phyloP scores from a whole-genome alignment of 2,113 vertebrate species.

The Probosciger aterrimus region DNA sequence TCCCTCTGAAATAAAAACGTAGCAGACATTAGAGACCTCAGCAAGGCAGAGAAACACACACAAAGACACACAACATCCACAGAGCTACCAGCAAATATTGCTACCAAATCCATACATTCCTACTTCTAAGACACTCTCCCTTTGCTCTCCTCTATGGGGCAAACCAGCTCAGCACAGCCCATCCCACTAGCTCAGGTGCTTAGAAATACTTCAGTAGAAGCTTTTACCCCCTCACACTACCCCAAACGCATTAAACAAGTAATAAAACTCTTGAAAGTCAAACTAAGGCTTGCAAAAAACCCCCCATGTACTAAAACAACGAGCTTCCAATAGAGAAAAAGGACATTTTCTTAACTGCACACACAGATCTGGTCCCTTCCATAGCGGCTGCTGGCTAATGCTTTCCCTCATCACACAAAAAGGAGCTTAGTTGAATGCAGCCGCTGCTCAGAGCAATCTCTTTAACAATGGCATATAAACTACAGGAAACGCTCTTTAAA shows the following conservation, averaged over 20 bases:
- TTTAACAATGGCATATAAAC: not conserved
- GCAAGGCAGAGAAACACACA: no score
- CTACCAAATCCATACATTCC: accelerated
- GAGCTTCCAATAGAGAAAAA: not conserved
- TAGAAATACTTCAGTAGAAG: accelerated
- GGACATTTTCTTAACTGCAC: accelerated
- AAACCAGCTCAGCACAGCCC: not conserved
- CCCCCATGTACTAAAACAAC: not conserved
- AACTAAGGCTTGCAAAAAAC: not conserved
- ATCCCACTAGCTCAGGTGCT: accelerated
- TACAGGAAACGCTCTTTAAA: not conserved
- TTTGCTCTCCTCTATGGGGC: accelerated
- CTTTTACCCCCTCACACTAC: accelerated
- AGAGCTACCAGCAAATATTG: accelerated
- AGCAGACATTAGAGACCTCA: not conserved
- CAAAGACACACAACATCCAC: accelerated
- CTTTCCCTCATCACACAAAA: not conserved
- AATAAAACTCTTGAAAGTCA: accelerated
- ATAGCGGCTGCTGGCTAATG: not conserved
- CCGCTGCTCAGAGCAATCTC: accelerated
- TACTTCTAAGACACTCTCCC: not conserved
- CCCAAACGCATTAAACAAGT: accelerated
- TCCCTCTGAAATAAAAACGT: accelerated
- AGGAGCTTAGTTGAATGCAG: not conserved
- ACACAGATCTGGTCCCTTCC: not conserved